A percentile compares a stretch with the other conserved stretches of the same genome.
phyloP scores from a whole-genome alignment of 2,797 vertebrate species.

The Petrocephalus schoutedeni region DNA sequence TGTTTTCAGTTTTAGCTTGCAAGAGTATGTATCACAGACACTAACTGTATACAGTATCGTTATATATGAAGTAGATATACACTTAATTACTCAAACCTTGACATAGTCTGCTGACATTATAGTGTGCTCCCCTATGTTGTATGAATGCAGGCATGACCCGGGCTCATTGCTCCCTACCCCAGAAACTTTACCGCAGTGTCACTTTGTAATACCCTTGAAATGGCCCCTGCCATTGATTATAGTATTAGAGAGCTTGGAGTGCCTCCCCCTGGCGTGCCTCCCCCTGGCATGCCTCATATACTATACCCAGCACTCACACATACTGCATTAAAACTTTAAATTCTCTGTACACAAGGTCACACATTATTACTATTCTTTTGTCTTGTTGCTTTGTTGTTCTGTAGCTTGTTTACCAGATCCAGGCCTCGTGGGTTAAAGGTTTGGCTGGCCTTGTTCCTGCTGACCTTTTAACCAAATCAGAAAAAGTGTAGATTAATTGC shows the following conservation, averaged over 20 bases:
- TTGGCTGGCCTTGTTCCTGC: neutral
- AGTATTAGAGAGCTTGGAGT: neutral
- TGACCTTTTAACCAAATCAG: neutral
- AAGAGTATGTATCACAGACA: no score
- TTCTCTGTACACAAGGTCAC: neutral
- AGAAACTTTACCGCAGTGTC: neutral
- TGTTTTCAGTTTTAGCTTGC: no score
- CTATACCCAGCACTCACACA: neutral
- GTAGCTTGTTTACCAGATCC: neutral
- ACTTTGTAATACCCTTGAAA: constrained; percentile 8
- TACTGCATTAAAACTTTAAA: neutral
- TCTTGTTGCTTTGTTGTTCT: constrained; percentile 5
- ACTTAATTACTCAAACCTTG: neutral
- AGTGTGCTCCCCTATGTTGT: neutral
- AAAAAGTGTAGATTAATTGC: neutral
- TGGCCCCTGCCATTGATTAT: neutral
- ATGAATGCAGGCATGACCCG: neutral
- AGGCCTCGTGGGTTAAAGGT: neutral
- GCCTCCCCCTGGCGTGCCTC: neutral
- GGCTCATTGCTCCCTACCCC: neutral
- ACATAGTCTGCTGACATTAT: neutral
- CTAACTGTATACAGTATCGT: neutral
- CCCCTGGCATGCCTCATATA: neutral
- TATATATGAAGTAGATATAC: neutral
- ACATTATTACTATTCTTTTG: neutral